Percentiles rank a stretch among this genome's conserved stretches.
phyloP scores from a whole-genome alignment of 2,888 invertebrate species.

The Silvanus unidentatus region DNA sequence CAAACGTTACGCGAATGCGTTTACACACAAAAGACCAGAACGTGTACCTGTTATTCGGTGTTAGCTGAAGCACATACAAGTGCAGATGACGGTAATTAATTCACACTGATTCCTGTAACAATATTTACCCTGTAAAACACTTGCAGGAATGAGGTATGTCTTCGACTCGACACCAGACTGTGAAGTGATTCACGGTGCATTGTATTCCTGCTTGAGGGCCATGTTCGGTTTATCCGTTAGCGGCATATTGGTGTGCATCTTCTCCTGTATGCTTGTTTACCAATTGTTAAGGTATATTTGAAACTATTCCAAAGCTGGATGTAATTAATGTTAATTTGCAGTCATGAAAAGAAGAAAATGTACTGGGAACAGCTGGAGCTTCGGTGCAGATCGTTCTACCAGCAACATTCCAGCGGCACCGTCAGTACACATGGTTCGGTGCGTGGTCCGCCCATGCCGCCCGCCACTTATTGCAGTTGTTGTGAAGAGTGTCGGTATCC shows the following conservation, averaged over 20 bases:
- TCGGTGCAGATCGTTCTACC: conserved; percentile 73
- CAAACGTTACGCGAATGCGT: conserved; percentile 84
- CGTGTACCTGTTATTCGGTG: conserved; percentile 74
- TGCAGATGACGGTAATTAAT: conserved; percentile 51
- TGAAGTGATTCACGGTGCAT: conserved; percentile 83
- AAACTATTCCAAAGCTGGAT: background rate
- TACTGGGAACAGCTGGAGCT: conserved; percentile 90
- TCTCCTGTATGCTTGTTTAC: conserved; percentile 88
- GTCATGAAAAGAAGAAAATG: conserved; percentile 90
- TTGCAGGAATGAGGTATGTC: conserved; percentile 65
- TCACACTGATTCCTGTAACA: background rate
- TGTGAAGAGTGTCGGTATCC: conserved; percentile 65
- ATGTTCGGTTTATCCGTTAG: conserved; percentile 88
- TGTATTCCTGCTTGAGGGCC: conserved; percentile 81
- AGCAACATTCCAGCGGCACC: conserved; percentile 47
- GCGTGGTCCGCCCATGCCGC: conserved; percentile 46
- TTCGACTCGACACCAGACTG: conserved; percentile 84
- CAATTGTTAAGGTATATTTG: conserved; percentile 67
- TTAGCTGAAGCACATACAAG: conserved; percentile 61
- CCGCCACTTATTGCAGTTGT: conserved; percentile 55
- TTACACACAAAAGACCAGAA: conserved; percentile 71
- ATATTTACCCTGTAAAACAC: too few species aligned
- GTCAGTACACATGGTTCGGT: conserved; percentile 43
- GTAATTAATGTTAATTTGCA: conserved; percentile 35
- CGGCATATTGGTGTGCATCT: conserved; percentile 85